phyloP scores from a whole-genome alignment of 2,113 vertebrate species.

The Antennarius striatus region DNA sequence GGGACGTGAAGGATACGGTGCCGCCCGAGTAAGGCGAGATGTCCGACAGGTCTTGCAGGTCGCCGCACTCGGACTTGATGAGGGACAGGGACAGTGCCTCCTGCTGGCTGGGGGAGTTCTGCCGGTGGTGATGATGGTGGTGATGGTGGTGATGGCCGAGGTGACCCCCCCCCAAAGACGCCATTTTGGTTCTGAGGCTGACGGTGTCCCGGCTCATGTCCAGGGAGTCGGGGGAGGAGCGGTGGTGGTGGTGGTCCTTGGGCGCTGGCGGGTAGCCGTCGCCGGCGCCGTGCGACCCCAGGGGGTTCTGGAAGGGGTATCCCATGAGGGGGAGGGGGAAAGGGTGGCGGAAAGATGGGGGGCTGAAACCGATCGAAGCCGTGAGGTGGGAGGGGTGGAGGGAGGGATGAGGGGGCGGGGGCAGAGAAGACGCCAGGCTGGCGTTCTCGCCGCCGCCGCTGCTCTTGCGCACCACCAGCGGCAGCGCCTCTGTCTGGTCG shows the following conservation, averaged over 20 bases:
- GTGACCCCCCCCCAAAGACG: slow-evolving; percentile 70
- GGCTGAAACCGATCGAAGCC: slow-evolving; percentile 89
- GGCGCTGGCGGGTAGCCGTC: slow-evolving; percentile 81
- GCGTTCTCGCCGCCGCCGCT: slow-evolving; percentile 61
- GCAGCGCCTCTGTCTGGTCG: slow-evolving; percentile 97
- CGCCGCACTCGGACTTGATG: slow-evolving; percentile 98
- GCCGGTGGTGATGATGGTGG: slow-evolving; percentile 88
- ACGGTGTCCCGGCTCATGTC: slow-evolving; percentile 94
- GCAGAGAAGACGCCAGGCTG: slow-evolving; percentile 80
- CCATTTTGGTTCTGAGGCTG: slow-evolving; percentile 99
- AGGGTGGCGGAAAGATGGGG: slow-evolving; percentile 95
- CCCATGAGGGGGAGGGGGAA: slow-evolving; percentile 97
- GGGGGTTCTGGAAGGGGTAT: slow-evolving; percentile 93
- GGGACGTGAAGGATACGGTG: slow-evolving; percentile 92
- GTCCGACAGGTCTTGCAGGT: slow-evolving; percentile 97
- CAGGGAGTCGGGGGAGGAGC: slow-evolving; percentile 92
- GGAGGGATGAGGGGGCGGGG: slow-evolving; percentile 88
- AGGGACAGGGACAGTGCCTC: slow-evolving; percentile 95
- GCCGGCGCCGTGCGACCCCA: slow-evolving; percentile 83
- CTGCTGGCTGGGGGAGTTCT: slow-evolving; percentile 91
- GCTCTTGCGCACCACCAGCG: slow-evolving; percentile 95
- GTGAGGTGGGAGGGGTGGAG: slow-evolving; percentile 93
- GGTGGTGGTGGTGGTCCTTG: slow-evolving; percentile 81
- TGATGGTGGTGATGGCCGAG: slow-evolving; percentile 82
- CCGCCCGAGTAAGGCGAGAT: slow-evolving; percentile 97